Evolutionary conservation across 2,888 invertebrate species (phyloP).

Genomic region (Zelleria hepariella): DNA sequence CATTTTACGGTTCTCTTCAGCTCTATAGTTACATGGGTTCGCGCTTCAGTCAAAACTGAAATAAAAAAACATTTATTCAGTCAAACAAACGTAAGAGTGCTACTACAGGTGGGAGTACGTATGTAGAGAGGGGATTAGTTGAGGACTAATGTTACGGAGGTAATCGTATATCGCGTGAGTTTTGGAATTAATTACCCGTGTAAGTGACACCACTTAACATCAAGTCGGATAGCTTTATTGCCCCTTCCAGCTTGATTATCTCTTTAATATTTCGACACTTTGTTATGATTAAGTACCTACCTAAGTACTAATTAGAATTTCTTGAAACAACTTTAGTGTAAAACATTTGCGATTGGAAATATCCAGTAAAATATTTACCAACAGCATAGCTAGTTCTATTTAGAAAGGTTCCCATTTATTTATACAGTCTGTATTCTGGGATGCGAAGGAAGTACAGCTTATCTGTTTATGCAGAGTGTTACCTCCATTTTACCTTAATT

Average conservation of each 20-base stretch:
- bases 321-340: too few species aligned
- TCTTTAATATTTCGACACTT: neutral
- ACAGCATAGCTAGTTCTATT: too few species aligned
- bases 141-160: conserved; percentile 7
- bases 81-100: neutral
- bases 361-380: too few species aligned
- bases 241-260: neutral
- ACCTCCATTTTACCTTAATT: too few species aligned
- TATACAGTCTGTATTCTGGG: too few species aligned
- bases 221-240: neutral
- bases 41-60: conserved; percentile 3
- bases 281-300: too few species aligned
- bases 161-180: conserved; percentile 7
- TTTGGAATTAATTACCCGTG: conserved; percentile 21
- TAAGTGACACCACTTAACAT: conserved; percentile 18
- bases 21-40: neutral
- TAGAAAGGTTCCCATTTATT: too few species aligned
- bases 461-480: too few species aligned
- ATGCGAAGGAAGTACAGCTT: too few species aligned
- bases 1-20: conserved; percentile 29
- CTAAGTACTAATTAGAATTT: too few species aligned
- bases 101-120: too few species aligned
- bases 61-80: neutral
- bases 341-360: too few species aligned
- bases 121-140: neutral